Evolutionary conservation across 2,113 vertebrate species (phyloP).

Genomic region (Mus pahari): DNA sequence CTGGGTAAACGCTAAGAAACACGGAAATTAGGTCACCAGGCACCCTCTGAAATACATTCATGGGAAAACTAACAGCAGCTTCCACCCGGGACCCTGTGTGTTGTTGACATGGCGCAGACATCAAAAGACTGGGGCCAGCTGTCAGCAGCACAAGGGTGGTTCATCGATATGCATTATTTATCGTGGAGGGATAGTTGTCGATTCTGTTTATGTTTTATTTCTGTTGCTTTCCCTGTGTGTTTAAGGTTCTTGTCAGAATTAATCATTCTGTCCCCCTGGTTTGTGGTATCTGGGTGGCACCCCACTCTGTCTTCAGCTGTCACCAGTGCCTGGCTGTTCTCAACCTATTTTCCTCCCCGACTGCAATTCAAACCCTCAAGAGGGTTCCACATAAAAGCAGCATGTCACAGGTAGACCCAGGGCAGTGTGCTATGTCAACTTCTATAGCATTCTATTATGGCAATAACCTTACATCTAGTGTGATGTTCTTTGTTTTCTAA

Average conservation of each 20-base stretch:
- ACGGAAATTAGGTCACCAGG: constrained; percentile 42
- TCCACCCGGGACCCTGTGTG: neutral
- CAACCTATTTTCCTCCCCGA: neutral
- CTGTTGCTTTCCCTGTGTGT: neutral
- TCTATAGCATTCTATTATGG: neutral
- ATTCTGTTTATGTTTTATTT: constrained; percentile 20
- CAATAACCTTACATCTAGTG: neutral
- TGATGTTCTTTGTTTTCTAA: neutral
- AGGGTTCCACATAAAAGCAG: neutral
- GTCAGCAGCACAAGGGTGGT: neutral
- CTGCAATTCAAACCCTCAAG: neutral
- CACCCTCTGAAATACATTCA: constrained; percentile 5
- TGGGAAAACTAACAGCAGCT: no score
- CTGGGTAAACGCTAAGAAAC: neutral
- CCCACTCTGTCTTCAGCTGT: neutral
- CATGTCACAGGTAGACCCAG: rapidly evolving
- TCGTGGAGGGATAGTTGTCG: neutral
- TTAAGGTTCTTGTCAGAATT: neutral
- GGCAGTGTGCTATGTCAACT: no score
- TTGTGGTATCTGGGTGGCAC: neutral
- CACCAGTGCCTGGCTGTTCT: neutral
- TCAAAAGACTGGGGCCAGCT: neutral
- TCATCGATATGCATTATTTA: constrained; percentile 43
- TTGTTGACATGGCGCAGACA: neutral
- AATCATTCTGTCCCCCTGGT: neutral